Base-by-base conservation (phyloP, 2,113 vertebrate genomes). In the Cyprinus carpio region DNA sequence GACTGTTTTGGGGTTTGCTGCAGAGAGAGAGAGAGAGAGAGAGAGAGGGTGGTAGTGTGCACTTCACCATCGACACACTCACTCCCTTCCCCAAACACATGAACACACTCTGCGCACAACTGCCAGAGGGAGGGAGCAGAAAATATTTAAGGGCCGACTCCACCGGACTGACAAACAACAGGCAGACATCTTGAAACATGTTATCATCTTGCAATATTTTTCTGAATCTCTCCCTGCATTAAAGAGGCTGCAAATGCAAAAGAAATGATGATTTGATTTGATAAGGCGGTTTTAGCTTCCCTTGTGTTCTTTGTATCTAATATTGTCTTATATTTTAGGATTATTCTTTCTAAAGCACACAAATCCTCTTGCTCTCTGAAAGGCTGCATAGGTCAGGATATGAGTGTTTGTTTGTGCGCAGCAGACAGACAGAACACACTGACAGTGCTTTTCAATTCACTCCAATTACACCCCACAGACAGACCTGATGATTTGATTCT, bases 51-150 rank as follows among this genome's bases (percentile, higher is more conserved):
- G 51, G 40, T 49, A 51, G 76, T 31, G 65, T 60, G 77, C 46
- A 76, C 46, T 76, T 76, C 15, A 31, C 43, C 75, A 81, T 31
- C 18, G 43, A 65, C 54, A 79, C 58, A 58, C 69, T 75, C 75
- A 62, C 54, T 81, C 49, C 29, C 76, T 75, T 88, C 79, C 72
- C 80, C 85, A 86, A 89, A 89, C 88, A 85, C 82, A 82, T 82
- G 25, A 74, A 91, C 91, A 88, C 85, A 86, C 88, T 89, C 86
- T 90, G 79, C 62, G 43, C 79, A 81, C 64, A 81, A 81, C 80
- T 67, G 80, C 64, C 80, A 51, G 62, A 81, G 43, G 80, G 80
- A 81, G 80, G 25, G 43, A 81, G 62, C 62, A 69, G 16, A 81
- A 64, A 46, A 81, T 51, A 81, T 69, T 81, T 67, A 81, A 81